Evolutionary conservation across 2,888 invertebrate genomes (phyloP), one percentile per base, ranked within the genome.

Genomic region (Torymus auratus): DNA sequence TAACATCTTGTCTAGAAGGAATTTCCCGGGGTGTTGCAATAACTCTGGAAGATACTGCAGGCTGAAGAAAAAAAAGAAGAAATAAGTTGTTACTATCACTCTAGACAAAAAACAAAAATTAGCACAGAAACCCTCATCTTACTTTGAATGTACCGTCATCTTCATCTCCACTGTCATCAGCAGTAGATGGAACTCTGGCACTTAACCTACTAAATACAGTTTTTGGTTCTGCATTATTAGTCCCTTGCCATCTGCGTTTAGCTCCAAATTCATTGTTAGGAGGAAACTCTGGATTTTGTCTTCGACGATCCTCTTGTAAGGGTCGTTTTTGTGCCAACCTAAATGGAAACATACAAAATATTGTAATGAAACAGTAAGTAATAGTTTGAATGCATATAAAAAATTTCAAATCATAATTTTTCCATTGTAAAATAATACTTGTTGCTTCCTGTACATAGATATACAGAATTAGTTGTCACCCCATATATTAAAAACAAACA

Each of bases 1-100:
- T 93, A 52, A 95, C 95, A 89, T 96, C 96, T 89, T 96, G 95
- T 52, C 96, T 92, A 17, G 97, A 96, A n/a, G 97, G 97, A 68
- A 96, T 91, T 90, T 98, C 97, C 84, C 96, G 93, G 20, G 93
- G 93, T 74, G 94, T 94, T 65, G 94, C 93, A 83, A 96, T 95
- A 67, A 98, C 96, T 78, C 97, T 94, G 28, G 97, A 97, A 73
- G 95, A 94, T 83, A 95, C 92, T 83, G 94, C 93, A 81, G 94
- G 94, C 92, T 93, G 17, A 12, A 82, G 78, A 60, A 67, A 70
- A 67, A 12, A 17, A 55, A 14, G 20, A n/a, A 69, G 20, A 41
- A 41, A 10, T 41, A 41, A 41, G 7, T 41, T 7, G 7, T 41
- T 41, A 41, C 41, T 7, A 0, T 41, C 0, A 41, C 7, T 41